Evolutionary conservation across 2,797 vertebrate genomes (phyloP).

Genomic region (Sparidentex hasta): DNA sequence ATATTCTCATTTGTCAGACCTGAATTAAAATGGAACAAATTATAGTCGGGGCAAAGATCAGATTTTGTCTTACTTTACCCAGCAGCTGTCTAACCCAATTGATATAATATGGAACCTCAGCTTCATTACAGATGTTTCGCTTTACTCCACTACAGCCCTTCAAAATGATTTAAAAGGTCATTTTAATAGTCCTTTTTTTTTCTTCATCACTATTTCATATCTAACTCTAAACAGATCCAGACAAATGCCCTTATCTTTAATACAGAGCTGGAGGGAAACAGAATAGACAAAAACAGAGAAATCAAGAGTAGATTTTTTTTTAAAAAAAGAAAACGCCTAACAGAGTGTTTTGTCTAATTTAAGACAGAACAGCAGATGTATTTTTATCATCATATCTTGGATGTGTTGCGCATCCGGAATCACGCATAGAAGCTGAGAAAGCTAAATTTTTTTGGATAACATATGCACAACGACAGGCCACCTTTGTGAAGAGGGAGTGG

Average conservation of each 20-base stretch:
- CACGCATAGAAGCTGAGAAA: conserved; percentile 44
- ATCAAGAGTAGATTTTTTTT: conserved; percentile 46
- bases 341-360: conserved; percentile 57
- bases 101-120: conserved; percentile 55
- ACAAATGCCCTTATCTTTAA: conserved; percentile 70
- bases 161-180: conserved; percentile 74
- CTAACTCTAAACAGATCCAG: conserved; percentile 67
- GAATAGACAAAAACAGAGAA: not conserved
- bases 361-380: conserved; percentile 52
- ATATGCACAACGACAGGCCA: conserved; percentile 44
- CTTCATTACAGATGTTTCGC: conserved; percentile 47
- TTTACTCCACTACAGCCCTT: conserved; percentile 49
- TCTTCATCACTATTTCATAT: conserved; percentile 57
- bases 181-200: conserved; percentile 64
- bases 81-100: conserved; percentile 67
- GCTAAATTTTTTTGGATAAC: conserved; percentile 44
- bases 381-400: conserved; percentile 60
- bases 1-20: conserved; percentile 69
- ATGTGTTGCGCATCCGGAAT: conserved; percentile 45
- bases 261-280: conserved; percentile 58
- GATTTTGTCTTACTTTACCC: conserved; percentile 72
- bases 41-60: conserved; percentile 74
- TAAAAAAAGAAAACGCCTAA: conserved; percentile 26
- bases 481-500: conserved; percentile 24
- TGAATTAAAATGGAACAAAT: conserved; percentile 78